Base-by-base conservation (phyloP, 1,140 invertebrate species). In the Drosophila gunungcola region DNA sequence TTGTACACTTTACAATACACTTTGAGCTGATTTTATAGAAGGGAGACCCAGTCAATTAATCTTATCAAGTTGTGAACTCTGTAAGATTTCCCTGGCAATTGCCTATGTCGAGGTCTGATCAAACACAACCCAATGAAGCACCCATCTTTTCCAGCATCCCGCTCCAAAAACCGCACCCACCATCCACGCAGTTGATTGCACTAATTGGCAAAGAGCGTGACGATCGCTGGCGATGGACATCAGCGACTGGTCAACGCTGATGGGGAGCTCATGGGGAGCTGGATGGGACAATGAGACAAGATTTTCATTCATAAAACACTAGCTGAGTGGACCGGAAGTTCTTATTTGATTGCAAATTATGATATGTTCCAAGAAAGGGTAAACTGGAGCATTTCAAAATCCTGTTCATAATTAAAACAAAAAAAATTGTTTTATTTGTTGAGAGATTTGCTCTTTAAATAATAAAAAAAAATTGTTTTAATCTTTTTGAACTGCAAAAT, bases 51-150 rank as follows among this genome's bases (percentile, higher is more conserved):
- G 21, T 55, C 67, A 86, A 79, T 88, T 88, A 86, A 88, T 86
- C 70, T 62, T 70, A 79, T 86, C 75, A 88, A 83, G 60, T 63
- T 78, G 46, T 86, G 83, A 86, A 86, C 84, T 86, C 53, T 83
- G 57, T 52, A 79, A 83, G 83, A 86, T 86, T 86, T 86, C 42
- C 64, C 65, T 42, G 27, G 21, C 60, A 54, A 57, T 57, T 43
- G 46, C 38, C 52, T 48, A 72, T 16, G 25, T 27, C 1, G 38
- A 13, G 51, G 43, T 27, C 42, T 29, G 16, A 7, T 1, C 51
- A 54, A 46, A 39, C 16, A 9, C 42, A 55, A 27, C 21, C 29
- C 49, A 25, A 12, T 60, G 41, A 11, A 25, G 29, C 46, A 62
- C 21, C 21, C 36, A 34, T 7, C 12, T 13, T 29, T 12, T 51